These are phyloP conservation scores for Tribolium castaneum DNA, from an alignment of 1,140 invertebrate genomes.

Conservation along the genomic window DNA sequence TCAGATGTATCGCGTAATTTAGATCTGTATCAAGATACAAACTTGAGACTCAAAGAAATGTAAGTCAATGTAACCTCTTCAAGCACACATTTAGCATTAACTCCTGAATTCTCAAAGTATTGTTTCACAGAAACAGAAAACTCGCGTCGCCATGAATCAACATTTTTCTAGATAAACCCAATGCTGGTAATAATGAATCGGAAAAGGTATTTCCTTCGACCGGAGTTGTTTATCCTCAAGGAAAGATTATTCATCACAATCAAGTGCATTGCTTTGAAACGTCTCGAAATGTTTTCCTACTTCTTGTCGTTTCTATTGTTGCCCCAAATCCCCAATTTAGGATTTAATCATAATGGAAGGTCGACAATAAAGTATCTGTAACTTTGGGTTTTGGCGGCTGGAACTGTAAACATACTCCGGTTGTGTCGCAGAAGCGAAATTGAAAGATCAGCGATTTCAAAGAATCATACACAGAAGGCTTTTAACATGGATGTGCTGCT, in stretches of 20 bases:
- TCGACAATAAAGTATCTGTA: neutral
- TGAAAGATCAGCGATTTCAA: neutral
- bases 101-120: neutral
- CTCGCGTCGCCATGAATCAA: neutral
- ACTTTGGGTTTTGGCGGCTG: neutral
- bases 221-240: neutral
- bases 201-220: neutral
- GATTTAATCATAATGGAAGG: neutral
- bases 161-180: neutral
- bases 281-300: neutral
- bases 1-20: neutral
- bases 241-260: constrained; percentile 9
- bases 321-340: neutral
- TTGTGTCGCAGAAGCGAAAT: neutral
- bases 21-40: neutral
- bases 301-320: neutral
- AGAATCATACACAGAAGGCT: neutral
- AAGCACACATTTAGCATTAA: no score
- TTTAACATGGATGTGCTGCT: neutral
- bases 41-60: neutral
- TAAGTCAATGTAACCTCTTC: neutral
- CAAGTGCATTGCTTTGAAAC: neutral
- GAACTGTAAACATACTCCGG: neutral
- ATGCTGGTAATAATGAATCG: neutral
- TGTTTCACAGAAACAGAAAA: neutral